Evolutionary conservation across 2,113 vertebrate genomes (phyloP).

Genomic region (Porphyrio hochstetteri): DNA sequence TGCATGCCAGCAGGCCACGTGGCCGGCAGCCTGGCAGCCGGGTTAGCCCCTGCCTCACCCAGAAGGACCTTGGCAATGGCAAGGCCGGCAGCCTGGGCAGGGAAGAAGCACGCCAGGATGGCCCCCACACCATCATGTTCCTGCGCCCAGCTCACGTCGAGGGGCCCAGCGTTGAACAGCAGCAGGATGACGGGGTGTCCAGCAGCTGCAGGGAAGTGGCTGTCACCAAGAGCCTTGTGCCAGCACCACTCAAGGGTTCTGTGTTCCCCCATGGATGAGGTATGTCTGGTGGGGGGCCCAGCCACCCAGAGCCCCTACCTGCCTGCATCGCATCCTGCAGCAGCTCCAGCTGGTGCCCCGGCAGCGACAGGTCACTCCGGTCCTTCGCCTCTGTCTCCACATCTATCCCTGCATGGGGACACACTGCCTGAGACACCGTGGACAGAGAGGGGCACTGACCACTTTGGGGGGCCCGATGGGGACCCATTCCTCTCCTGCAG

Average conservation of each 20-base stretch:
- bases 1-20: conserved; percentile 66
- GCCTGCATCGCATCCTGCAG: conserved; percentile 54
- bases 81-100: conserved; percentile 58
- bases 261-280: fast-evolving
- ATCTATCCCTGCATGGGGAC: neutral
- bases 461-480: fast-evolving
- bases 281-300: fast-evolving
- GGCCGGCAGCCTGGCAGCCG: conserved; percentile 43
- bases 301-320: neutral
- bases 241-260: fast-evolving
- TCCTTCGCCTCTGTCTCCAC: conserved; percentile 57
- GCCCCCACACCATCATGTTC: neutral
- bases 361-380: conserved; percentile 46
- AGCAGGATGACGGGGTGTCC: conserved; percentile 60
- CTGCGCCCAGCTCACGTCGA: conserved; percentile 68
- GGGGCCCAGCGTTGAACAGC: conserved; percentile 70
- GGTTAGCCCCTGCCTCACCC: conserved; percentile 17
- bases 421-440: fast-evolving
- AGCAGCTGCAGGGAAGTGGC: neutral
- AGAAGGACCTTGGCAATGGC: conserved; percentile 59
- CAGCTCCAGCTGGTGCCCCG: conserved; percentile 57
- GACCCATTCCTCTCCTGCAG: fast-evolving
- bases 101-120: conserved; percentile 71
- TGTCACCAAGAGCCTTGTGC: fast-evolving
- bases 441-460: fast-evolving